Percentiles rank a stretch among this genome's conserved stretches.
phyloP scores from a whole-genome alignment of 2,888 invertebrate genomes.

The Pristionchus exspectatus region DNA sequence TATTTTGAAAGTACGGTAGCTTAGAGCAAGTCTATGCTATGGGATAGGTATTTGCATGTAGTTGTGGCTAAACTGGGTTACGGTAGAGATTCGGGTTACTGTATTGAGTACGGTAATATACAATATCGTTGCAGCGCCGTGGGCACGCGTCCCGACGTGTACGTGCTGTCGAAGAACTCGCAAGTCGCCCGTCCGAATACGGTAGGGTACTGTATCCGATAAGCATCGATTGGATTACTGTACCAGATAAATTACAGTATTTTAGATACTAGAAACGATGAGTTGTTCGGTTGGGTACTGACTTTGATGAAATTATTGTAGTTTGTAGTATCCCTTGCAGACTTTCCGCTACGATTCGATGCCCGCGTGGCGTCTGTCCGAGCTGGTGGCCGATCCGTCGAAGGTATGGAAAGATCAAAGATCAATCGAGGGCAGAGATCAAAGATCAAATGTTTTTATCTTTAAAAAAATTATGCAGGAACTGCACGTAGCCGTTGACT shows the following conservation, averaged over 20 bases:
- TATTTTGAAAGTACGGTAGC: not conserved
- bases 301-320: not conserved
- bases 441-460: too few relatives aligned
- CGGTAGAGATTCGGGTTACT: not conserved
- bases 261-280: too few relatives aligned
- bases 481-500: slow-evolving; percentile 30
- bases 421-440: too few relatives aligned
- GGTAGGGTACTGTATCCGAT: not conserved
- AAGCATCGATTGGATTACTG: too few relatives aligned
- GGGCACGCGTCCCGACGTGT: slow-evolving; percentile 33
- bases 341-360: not conserved
- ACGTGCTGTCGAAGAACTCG: slow-evolving; percentile 23
- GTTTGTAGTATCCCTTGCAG: not conserved
- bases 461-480: not conserved
- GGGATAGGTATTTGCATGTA: not conserved
- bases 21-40: too few relatives aligned
- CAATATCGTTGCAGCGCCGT: not conserved
- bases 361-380: not conserved
- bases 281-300: too few relatives aligned
- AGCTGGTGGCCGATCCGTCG: slow-evolving; percentile 9
- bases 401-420: not conserved
- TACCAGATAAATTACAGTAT: too few relatives aligned
- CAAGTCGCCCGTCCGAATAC: not conserved
- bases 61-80: not conserved
- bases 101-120: not conserved